Conservation (phyloP, 2,113 vertebrate genomes). For the Pristiophorus japonicus region DNA sequence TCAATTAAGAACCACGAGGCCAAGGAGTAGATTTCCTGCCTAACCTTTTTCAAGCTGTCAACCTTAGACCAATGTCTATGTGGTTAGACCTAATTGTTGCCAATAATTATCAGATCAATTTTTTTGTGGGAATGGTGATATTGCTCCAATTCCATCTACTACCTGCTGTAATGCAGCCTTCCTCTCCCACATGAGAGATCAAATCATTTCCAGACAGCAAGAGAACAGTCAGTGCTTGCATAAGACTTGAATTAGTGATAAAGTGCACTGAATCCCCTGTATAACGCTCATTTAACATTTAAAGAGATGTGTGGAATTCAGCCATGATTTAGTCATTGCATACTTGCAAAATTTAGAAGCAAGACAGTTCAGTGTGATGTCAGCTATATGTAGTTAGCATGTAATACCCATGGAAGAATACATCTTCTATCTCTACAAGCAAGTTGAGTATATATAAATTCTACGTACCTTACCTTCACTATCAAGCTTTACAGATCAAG, state of each 20-base stretch:
- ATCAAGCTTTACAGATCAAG: background rate
- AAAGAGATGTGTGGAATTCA: background rate
- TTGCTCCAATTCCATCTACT: background rate
- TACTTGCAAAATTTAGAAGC: background rate
- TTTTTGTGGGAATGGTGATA: background rate
- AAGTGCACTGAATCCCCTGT: background rate
- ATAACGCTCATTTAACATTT: background rate
- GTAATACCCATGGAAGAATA: background rate
- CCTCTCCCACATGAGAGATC: background rate
- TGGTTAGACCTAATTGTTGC: background rate
- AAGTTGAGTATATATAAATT: background rate
- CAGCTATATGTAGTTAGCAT: background rate
- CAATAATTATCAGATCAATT: background rate
- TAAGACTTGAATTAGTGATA: background rate
- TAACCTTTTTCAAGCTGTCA: no score
- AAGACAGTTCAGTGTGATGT: background rate
- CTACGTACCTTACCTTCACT: background rate
- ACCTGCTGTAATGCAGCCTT: background rate
- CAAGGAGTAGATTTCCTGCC: background rate
- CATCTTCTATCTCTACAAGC: background rate
- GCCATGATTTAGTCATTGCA: background rate
- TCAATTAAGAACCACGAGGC: background rate
- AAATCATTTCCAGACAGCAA: background rate
- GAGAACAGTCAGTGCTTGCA: background rate
- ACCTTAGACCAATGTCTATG: background rate